Evolutionary conservation across 1,140 invertebrate species (phyloP), one percentile per base, ranked within the genome.

Genomic region (Achatina immaculata): DNA sequence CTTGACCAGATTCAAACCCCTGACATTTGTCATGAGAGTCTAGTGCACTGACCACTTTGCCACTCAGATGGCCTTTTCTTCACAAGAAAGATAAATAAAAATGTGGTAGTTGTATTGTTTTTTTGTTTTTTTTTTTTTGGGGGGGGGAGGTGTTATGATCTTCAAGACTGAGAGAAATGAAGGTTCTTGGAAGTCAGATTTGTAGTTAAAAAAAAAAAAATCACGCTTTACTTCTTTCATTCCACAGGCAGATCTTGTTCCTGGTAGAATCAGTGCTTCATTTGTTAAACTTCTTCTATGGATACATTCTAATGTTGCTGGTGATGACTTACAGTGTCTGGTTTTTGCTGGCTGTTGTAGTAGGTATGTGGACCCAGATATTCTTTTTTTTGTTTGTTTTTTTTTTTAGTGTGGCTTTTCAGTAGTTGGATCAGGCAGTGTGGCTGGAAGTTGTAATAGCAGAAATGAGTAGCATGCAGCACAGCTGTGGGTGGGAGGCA

Each of bases 291-390:
- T 76, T 76, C 34, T n/a, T 58, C 34, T 76, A 62, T 76, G 74
- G 48, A 28, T 76, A 76, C 74, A 45, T 76, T 3, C 74, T 76
- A 4, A 76, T 76, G 74, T 62, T 76, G 21, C 19, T 76, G 21
- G 51, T 76, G 7, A 76, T 76, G 74, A 76, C 74, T 24, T 76
- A 76, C 51, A 76, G 55, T 38, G 74, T 62, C 36, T 76, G 74
- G 74, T 43, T 76, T 62, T 19, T 62, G 3, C 74, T 76, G 21
- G 74, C 74, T 62, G 34, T 76, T 4, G 36, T 76, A 36, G 16
- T 76, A 38, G 74, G 74, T 76, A 76, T 24, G 72, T 74, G 7
- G 1, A 42, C 7, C 31, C 3, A 68, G 2, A 40, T 6, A 16
- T 62, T 28, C 48, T 51, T 14, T 14, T 24, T 51, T 51, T 24